Evolutionary conservation across 2,113 vertebrate genomes (phyloP).

Genomic region (Patagioenas fasciata): DNA sequence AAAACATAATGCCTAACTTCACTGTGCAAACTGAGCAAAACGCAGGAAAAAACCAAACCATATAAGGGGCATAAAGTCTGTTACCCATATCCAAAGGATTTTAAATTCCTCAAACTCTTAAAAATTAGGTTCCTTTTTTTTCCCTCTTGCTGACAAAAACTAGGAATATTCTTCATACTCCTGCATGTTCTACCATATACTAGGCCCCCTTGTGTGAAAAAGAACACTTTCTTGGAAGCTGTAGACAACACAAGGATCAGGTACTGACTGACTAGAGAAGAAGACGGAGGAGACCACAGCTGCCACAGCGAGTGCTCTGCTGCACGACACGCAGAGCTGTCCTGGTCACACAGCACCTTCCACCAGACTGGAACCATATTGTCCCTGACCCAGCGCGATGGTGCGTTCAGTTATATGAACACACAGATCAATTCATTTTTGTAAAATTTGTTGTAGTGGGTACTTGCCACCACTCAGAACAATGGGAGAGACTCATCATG

Average conservation of each 20-base stretch:
- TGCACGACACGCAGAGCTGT: neutral
- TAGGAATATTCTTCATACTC: neutral
- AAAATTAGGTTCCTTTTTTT: neutral
- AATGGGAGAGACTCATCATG: neutral
- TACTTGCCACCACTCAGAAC: neutral
- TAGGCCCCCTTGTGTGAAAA: neutral
- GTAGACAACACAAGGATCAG: neutral
- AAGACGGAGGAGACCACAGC: neutral
- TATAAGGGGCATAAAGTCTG: neutral
- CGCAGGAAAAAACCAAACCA: neutral
- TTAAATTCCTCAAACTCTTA: neutral
- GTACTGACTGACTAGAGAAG: neutral
- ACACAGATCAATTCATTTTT: neutral
- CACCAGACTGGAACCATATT: accelerated
- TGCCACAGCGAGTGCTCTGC: neutral
- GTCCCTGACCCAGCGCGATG: neutral
- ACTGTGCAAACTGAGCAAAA: neutral
- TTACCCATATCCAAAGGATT: neutral
- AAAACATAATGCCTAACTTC: neutral
- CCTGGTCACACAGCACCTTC: neutral
- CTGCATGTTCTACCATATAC: neutral
- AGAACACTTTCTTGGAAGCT: neutral
- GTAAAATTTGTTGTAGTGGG: neutral
- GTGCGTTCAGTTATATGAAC: neutral
- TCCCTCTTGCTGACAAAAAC: neutral